Conservation (phyloP, 2,113 vertebrate species). For the Poeciliopsis prolifica region DNA sequence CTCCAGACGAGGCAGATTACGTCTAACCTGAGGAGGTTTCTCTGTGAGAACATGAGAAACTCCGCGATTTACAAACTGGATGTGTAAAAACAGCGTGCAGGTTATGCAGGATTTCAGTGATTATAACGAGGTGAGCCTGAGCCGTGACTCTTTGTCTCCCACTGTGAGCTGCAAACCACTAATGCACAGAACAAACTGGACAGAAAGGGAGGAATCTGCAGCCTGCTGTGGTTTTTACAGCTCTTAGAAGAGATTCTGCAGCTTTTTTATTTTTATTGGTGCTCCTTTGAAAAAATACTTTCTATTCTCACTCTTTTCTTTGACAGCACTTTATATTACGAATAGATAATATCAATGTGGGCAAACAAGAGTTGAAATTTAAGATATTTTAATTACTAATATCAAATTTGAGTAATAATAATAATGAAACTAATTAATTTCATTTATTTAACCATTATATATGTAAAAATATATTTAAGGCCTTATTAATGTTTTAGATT, state of each 20-base stretch:
- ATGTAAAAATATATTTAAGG: too few relatives aligned
- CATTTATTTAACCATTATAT: too few relatives aligned
- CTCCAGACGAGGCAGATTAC: not conserved
- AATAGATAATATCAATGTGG: too few relatives aligned
- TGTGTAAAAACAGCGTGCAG: not conserved
- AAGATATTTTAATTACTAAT: too few relatives aligned
- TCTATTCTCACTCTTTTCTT: too few relatives aligned
- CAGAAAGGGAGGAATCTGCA: not conserved
- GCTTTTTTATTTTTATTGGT: not conserved
- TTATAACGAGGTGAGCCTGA: constrained; percentile 12
- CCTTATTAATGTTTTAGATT: too few relatives aligned
- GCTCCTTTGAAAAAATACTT: too few relatives aligned
- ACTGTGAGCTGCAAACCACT: constrained; percentile 2
- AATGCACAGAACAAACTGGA: not conserved
- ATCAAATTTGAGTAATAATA: too few relatives aligned
- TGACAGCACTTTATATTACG: too few relatives aligned
- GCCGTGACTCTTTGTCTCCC: constrained; percentile 10
- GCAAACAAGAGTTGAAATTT: too few relatives aligned
- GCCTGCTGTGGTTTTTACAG: constrained; percentile 26
- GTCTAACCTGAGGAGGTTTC: not conserved
- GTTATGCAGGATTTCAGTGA: not conserved
- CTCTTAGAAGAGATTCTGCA: constrained; percentile 24
- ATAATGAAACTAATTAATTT: too few relatives aligned
- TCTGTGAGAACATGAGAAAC: not conserved
- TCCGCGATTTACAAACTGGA: not conserved